A percentile compares a stretch with the other conserved stretches of the same genome.
Evolutionary conservation across 2,888 invertebrate species (phyloP).

Genomic region (Drosophila seclusa): DNA sequence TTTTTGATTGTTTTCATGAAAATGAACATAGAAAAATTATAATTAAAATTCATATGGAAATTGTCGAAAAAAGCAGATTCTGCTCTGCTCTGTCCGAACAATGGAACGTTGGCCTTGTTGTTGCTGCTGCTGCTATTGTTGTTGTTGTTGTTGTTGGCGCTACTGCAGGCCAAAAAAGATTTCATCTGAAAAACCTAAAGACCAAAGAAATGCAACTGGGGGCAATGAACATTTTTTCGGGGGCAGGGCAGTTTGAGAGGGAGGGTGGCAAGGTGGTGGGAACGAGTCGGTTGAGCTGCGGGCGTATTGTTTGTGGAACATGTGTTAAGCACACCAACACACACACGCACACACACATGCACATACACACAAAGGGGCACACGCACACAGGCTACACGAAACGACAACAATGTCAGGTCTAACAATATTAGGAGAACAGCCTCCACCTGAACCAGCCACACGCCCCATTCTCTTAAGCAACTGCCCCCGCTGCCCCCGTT

Average conservation of each 20-base stretch:
- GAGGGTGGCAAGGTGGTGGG: constrained; percentile 4
- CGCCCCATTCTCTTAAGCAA: constrained; percentile 10
- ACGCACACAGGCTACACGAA: constrained; percentile 22
- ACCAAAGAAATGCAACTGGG: constrained; percentile 77
- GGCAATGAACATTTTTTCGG: constrained; percentile 36
- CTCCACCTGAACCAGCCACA: constrained; percentile 52
- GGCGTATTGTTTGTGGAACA: constrained; percentile 77
- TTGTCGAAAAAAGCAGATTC: constrained; percentile 60
- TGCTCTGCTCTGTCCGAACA: constrained; percentile 19
- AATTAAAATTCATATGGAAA: constrained; percentile 81
- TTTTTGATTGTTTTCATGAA: constrained; percentile 81
- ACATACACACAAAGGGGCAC: constrained; percentile 9
- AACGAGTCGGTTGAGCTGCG: constrained; percentile 60
- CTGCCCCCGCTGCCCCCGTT: neutral
- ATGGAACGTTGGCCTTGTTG: neutral
- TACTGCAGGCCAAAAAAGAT: constrained; percentile 73
- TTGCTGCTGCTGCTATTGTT: constrained; percentile 28
- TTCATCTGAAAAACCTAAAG: constrained; percentile 69
- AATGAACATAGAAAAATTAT: constrained; percentile 82
- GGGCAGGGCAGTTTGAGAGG: constrained; percentile 10
- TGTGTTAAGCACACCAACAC: constrained; percentile 54
- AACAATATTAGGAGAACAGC: constrained; percentile 68
- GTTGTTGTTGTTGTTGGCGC: constrained; percentile 42
- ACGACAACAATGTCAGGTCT: constrained; percentile 74
- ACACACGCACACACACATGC: constrained; percentile 3